A percentile compares a stretch with the other conserved stretches of the same genome.
Conservation (phyloP, 2,113 vertebrate genomes). For the Pavo muticus region DNA sequence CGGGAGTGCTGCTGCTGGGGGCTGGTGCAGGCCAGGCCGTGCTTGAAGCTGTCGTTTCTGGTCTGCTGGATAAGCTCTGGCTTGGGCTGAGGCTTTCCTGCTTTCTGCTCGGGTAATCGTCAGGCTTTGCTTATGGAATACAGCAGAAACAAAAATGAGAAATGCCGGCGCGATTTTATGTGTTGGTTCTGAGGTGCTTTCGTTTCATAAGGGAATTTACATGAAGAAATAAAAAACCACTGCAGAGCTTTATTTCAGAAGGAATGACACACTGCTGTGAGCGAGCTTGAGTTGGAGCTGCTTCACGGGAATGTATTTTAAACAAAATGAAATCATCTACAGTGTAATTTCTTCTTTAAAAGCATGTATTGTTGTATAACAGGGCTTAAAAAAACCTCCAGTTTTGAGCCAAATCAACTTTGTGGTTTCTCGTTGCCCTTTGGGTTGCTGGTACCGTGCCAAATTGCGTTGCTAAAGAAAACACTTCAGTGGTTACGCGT, state of each 20-base stretch:
- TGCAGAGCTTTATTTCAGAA: neutral
- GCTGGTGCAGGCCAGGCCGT: neutral
- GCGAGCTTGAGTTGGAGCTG: neutral
- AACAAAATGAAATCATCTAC: neutral
- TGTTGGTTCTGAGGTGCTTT: neutral
- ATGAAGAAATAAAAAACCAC: neutral
- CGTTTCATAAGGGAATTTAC: neutral
- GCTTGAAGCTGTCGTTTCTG: neutral
- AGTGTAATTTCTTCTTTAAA: neutral
- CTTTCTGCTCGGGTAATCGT: neutral
- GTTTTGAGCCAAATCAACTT: slow-evolving; percentile 26
- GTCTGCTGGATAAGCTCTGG: neutral
- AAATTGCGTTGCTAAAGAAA: slow-evolving; percentile 11
- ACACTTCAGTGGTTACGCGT: neutral
- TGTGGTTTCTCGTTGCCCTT: slow-evolving; percentile 52
- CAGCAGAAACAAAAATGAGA: neutral
- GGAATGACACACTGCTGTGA: neutral
- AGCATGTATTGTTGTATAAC: neutral
- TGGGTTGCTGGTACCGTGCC: neutral
- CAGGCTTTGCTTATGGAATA: neutral
- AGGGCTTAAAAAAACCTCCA: neutral
- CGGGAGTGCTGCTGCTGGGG: neutral
- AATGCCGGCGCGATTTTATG: neutral
- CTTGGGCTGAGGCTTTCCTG: neutral
- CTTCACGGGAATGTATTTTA: neutral